Base-by-base conservation (phyloP, 2,888 invertebrate genomes). In the Poecilobothrus nobilitatus region DNA sequence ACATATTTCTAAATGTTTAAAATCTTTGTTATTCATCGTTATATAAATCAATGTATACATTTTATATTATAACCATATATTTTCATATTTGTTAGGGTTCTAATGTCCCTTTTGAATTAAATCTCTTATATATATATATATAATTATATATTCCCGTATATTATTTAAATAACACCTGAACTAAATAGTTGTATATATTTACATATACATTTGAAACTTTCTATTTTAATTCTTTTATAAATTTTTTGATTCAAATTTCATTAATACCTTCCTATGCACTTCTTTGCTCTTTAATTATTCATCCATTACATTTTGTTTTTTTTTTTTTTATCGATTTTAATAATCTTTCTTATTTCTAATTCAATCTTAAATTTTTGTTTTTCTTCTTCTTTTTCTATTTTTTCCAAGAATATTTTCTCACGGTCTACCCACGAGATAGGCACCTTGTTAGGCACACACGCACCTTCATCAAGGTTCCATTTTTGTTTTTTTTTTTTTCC, bases 381-480 rank as follows among this genome's bases (percentile, higher is more conserved):
- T 53, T 53, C 18, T 18, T 18, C 18, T 15, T 18, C 7, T 53
- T 53, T 18, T 18, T 53, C 18, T 53, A 18, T 53, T 18, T 18
- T 53, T 53, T 53, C 53, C 53, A 53, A n/a, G 53, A 53, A 53
- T 18, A 53, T 53, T 53, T 53, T 53, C 53, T n/a, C 53, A 53
- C 53, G 53, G 53, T 53, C 53, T 53, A 53, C 53, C 53, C 53
- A 53, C 53, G 53, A 53, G 53, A 53, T 53, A 53, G 53, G 53
- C 53, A 53, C 53, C 53, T 53, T 53, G 53, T 53, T 53, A 53
- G 53, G 53, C 53, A 53, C 53, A 53, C 53, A 53, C 53, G 53
- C 53, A 53, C 53, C 53, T 53, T 53, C 53, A 53, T n/a, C n/a
- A 53, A 53, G 15, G 15, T 12, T 6, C 6, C 3, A 44, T 44